Percentiles rank a stretch among this genome's conserved stretches.
Evolutionary conservation across 2,797 vertebrate species (phyloP).

Genomic region (Pogonophryne albipinna): DNA sequence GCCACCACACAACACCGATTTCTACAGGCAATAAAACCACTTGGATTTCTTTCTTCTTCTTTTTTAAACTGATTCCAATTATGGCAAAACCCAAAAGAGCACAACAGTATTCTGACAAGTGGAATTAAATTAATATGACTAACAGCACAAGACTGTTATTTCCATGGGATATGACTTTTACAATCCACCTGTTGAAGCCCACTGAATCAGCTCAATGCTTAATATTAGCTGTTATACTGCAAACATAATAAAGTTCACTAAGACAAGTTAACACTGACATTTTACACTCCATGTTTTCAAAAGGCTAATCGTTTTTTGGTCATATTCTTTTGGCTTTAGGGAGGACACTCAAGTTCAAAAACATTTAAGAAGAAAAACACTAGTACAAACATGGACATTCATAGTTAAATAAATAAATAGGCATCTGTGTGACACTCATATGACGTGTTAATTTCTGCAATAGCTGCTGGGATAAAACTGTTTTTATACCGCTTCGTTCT

Average conservation of each 20-base stretch:
- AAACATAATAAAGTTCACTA: background rate
- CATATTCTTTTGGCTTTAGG: background rate
- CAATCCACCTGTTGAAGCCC: too few relatives aligned
- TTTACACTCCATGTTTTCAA: background rate
- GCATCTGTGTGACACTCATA: too few relatives aligned
- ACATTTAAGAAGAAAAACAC: too few relatives aligned
- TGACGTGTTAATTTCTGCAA: too few relatives aligned
- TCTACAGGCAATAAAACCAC: slow-evolving; percentile 11
- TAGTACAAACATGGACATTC: too few relatives aligned
- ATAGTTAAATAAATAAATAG: too few relatives aligned
- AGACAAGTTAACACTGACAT: background rate
- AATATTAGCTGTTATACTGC: too few relatives aligned
- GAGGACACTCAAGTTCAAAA: too few relatives aligned
- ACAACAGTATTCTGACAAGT: slow-evolving; percentile 29
- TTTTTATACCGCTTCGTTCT: too few relatives aligned
- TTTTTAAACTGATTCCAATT: slow-evolving; percentile 13
- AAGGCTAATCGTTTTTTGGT: too few relatives aligned
- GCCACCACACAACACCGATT: background rate
- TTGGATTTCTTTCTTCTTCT: background rate
- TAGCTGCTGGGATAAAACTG: too few relatives aligned
- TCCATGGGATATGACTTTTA: slow-evolving; percentile 11
- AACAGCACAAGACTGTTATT: slow-evolving; percentile 17
- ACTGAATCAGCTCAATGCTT: too few relatives aligned
- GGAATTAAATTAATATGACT: slow-evolving; percentile 37
- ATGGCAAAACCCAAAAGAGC: slow-evolving; percentile 22